Evolutionary conservation across 2,797 vertebrate genomes (phyloP), one percentile per base, ranked within the genome.

Genomic region (Leucoraja ocellata): DNA sequence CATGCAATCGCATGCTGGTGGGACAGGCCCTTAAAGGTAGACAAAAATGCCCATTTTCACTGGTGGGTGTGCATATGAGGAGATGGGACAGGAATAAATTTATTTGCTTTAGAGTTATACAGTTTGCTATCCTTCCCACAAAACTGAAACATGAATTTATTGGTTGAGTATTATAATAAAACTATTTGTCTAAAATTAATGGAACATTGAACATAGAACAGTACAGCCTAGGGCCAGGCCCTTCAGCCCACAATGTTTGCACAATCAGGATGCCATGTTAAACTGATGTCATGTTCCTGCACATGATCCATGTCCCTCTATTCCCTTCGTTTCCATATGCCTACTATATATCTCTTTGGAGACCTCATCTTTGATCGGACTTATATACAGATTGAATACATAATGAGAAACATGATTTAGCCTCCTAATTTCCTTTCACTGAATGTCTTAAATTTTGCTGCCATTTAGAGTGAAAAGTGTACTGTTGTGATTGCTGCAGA

Each of bases 401-500:
- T 54, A 54, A 54, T 54, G 71, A 74, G 18, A 88, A 88, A 21
- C 9, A 63, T 54, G 14, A 18, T 68, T 36, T 6, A 18, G 4
- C n/a, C 7, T 68, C 63, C 84, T 68, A 65, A 8, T 18, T 88
- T 68, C 84, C 84, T 88, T 32, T 32, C 14, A 36, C 14, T 21
- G 6, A 54, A 13, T 86, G n/a, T 18, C 65, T 63, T 68, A 32
- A 68, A 36, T 68, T 68, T 68, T 32, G 63, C 18, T 1, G 36
- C 3, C 16, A 16, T 68, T 68, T 21, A 68, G n/a, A 88, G 28
- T 36, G 16, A 76, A 92, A 46, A 54, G 74, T 74, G 36, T 74
- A 54, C 61, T 63, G 11, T 63, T 92, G 94, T 94, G 94, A 0
- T 94, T 78, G 10, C n/a, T 46, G 94, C 95, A 98, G 98, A 94